These are phyloP conservation scores for Clavelina lepadiformis DNA, from an alignment of 23 tunicate species.

Conservation along the genomic window DNA sequence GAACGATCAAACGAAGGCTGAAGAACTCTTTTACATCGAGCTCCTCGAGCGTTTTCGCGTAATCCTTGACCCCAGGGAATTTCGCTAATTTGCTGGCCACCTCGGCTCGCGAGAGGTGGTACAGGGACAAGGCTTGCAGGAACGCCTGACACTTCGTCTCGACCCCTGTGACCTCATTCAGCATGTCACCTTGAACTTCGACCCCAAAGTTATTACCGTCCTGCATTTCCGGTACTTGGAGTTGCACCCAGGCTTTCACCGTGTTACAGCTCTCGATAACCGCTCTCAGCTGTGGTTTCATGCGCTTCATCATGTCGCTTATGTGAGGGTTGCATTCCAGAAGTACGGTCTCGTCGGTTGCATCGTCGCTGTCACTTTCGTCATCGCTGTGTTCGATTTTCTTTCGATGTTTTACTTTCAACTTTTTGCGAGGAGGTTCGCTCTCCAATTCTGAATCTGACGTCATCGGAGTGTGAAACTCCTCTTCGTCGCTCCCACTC, in stretches of 20 bases:
- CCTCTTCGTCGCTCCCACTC: constrained; percentile 32
- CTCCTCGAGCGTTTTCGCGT: constrained; percentile 56
- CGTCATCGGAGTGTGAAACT: constrained; percentile 79
- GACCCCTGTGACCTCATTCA: constrained; percentile 62
- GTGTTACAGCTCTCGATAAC: constrained; percentile 81
- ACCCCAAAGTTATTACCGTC: constrained; percentile 99
- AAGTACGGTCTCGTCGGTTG: constrained; percentile 9
- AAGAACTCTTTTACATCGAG: constrained; percentile 83
- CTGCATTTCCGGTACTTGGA: constrained; percentile 84
- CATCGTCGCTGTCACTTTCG: constrained; percentile 43
- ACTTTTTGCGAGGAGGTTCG: constrained; percentile 22
- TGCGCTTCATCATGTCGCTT: constrained; percentile 30
- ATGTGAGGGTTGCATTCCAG: constrained; percentile 66
- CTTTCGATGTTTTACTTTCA: constrained; percentile 21
- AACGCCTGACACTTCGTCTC: constrained; percentile 51
- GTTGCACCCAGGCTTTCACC: constrained; percentile 84
- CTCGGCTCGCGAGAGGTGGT: constrained; percentile 85
- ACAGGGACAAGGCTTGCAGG: constrained; percentile 66
- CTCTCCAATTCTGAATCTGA: constrained; percentile 57
- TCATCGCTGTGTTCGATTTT: constrained; percentile 41
- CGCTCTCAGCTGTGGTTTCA: constrained; percentile 68
- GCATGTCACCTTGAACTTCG: constrained; percentile 86
- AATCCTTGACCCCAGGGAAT: constrained; percentile 60
- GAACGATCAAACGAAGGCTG: constrained; percentile 59
- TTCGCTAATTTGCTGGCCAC: constrained; percentile 68